Base-by-base conservation (phyloP, 2,113 vertebrate species). In the Leucopsar rothschildi region DNA sequence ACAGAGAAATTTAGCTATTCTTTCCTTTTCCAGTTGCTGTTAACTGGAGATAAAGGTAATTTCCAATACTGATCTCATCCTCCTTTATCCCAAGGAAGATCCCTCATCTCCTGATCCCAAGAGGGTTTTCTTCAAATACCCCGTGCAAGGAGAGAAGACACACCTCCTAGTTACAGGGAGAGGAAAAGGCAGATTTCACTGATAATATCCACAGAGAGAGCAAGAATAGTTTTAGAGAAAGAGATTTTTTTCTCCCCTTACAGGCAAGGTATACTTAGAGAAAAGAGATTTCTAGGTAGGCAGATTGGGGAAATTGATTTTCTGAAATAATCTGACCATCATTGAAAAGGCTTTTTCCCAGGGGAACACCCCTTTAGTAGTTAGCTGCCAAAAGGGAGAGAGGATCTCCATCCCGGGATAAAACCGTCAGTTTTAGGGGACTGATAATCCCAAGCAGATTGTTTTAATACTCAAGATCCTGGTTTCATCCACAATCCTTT, bases 31-130 rank as follows among this genome's bases (percentile, higher is more conserved):
- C 63, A 76, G 55, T 84, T 95, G 83, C 42, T 92, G 27, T 81
- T 80, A 80, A 60, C 66, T 88, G 91, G 80, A 84, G 64, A 49
- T 75, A 96, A 92, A 93, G 69, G 72, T 90, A 84, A 87, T 91
- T 96, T 95, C 65, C 86, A 86, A 5, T 89, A 89, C 49, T 79
- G 70, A 61, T 57, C 64, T 93, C 82, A 57, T 68, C 31, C 7
- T 86, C 42, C 42, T 81, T 70, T 73, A 71, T 75, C 69, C 57
- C 40, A 60, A 82, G 78, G 70, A 91, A 91, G 61, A 91, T 92
- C 33, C 69, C 66, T 76, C 49, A 24, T 79, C 12, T 31, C 31
- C 22, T 85, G 52, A 72, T 82, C 75, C 56, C 27, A 9, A 39
- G 27, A 72, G 53, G 69, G 40, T 89, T 85, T 68, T 91, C 57